A percentile compares a stretch with the other conserved stretches of the same genome.
phyloP scores from a whole-genome alignment of 2,797 vertebrate genomes.

The Aotus griseimembra region DNA sequence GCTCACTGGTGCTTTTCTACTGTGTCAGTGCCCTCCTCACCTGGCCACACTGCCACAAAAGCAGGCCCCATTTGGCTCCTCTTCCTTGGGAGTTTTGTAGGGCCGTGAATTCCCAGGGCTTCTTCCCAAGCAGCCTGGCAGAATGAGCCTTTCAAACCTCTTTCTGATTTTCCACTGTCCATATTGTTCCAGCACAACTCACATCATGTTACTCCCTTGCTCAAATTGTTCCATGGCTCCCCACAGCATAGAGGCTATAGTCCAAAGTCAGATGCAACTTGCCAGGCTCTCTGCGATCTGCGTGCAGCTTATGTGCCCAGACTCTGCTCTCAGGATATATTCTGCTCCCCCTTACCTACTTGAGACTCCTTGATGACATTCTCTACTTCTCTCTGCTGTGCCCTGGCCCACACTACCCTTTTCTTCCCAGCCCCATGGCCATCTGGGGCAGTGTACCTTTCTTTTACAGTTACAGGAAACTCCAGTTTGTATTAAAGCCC shows the following conservation, averaged over 20 bases:
- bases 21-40: neutral
- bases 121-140: slow-evolving; percentile 6
- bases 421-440: neutral
- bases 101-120: slow-evolving; percentile 9
- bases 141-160: neutral
- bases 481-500: neutral
- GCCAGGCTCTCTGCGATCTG: neutral
- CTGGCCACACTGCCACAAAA: neutral
- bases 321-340: neutral
- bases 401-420: neutral
- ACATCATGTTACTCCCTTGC: neutral
- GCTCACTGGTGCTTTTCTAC: neutral
- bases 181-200: neutral
- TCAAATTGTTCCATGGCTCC: neutral
- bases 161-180: neutral
- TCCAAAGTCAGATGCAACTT: neutral
- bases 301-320: neutral
- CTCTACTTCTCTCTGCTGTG: neutral
- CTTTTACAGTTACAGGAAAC: neutral
- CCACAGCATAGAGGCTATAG: neutral
- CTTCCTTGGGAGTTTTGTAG: slow-evolving; percentile 18
- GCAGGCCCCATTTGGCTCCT: neutral
- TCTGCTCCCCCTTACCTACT: neutral
- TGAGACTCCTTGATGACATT: neutral
- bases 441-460: neutral